Percentiles rank a stretch among this genome's conserved stretches.
Conservation (phyloP, 2,113 vertebrate species). For the Otolemur garnettii region DNA sequence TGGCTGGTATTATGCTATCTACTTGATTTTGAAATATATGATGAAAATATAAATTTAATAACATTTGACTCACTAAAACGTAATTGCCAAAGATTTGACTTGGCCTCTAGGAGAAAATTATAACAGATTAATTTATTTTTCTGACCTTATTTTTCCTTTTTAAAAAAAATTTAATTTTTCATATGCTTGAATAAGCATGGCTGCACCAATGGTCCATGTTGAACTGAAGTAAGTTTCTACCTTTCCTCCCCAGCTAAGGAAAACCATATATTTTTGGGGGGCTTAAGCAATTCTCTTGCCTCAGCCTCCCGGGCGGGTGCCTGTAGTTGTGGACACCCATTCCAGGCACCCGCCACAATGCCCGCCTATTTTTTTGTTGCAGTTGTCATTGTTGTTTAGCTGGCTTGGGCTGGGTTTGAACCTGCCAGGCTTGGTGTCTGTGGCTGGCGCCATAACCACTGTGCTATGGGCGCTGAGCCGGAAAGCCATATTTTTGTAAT, state of each 20-base stretch:
- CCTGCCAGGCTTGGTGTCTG: too few species aligned
- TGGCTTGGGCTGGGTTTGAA: too few species aligned
- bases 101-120: not conserved
- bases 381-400: too few species aligned
- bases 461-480: too few species aligned
- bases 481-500: constrained; percentile 28
- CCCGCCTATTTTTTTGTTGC: too few species aligned
- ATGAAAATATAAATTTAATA: constrained; percentile 15
- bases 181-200: constrained; percentile 35
- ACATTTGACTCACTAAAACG: not conserved
- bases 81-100: constrained; percentile 34
- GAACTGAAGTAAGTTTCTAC: not conserved
- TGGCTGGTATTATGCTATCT: not conserved
- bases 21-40: constrained; percentile 39
- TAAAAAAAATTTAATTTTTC: constrained; percentile 49
- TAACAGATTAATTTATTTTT: constrained; percentile 19
- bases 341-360: too few species aligned
- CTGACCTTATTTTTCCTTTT: constrained; percentile 36
- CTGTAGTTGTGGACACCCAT: too few species aligned
- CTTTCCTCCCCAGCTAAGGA: constrained; percentile 8
- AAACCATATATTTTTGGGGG: not conserved
- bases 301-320: too few species aligned
- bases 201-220: not conserved
- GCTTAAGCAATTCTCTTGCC: too few species aligned
- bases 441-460: too few species aligned